These are phyloP conservation scores for Drosophila pruinosa DNA, from an alignment of 1,140 invertebrate genomes.

Conservation along the genomic window DNA sequence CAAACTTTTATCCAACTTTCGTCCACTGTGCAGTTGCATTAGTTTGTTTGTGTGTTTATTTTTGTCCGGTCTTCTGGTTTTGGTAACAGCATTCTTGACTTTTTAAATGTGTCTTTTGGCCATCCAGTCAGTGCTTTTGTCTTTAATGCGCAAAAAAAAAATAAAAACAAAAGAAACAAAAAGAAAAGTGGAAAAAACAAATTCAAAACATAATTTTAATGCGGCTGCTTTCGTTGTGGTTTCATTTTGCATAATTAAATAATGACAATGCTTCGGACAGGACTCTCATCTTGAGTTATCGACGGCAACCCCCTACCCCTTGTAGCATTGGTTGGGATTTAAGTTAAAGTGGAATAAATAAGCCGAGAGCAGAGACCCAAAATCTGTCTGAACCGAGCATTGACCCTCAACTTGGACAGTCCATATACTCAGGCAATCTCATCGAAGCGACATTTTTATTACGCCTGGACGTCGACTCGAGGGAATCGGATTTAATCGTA, in stretches of 20 bases:
- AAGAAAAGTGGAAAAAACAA: conserved; percentile 24
- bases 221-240: conserved; percentile 40
- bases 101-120: conserved; percentile 57
- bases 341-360: conserved; percentile 57
- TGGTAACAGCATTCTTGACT: conserved; percentile 52
- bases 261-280: conserved; percentile 46
- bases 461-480: not conserved
- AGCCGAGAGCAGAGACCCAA: conserved; percentile 22
- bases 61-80: conserved; percentile 21
- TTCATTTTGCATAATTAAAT: conserved; percentile 74
- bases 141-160: conserved; percentile 2
- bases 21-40: not conserved
- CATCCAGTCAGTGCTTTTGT: conserved; percentile 21
- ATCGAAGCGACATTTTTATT: conserved; percentile 16
- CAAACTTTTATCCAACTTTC: not conserved
- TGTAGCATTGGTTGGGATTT: conserved; percentile 8
- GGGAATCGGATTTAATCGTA: conserved; percentile 4
- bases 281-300: conserved; percentile 37
- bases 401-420: conserved; percentile 30
- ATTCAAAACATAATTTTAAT: conserved; percentile 72
- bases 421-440: conserved; percentile 1
- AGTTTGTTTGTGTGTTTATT: conserved; percentile 7
- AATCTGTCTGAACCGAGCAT: conserved; percentile 55
- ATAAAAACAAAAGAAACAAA: not conserved
- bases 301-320: conserved; percentile 7